Evolutionary conservation across 2,113 vertebrate species (phyloP).

Genomic region (Circaetus cinerascens): DNA sequence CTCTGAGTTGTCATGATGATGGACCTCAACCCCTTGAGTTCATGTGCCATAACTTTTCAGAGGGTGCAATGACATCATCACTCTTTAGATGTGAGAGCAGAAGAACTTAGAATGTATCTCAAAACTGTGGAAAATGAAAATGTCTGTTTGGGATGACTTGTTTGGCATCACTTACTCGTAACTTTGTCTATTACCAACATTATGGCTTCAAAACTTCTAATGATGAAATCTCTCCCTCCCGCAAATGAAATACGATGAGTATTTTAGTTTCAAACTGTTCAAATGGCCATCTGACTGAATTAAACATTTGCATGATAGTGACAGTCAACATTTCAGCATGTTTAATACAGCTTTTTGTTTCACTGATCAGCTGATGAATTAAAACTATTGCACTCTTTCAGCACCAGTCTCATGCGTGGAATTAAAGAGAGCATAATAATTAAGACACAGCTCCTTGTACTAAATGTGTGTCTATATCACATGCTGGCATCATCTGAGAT

Average conservation of each 20-base stretch:
- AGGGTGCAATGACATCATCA: not conserved
- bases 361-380: conserved; percentile 19
- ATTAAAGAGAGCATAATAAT: not conserved
- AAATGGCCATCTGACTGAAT: not conserved
- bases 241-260: not conserved
- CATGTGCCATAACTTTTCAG: not conserved
- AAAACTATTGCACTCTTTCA: not conserved
- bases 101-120: not conserved
- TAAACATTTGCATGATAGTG: not conserved
- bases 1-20: not conserved
- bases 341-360: not conserved
- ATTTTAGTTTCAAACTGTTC: not conserved
- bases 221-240: not conserved
- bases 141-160: not conserved
- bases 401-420: not conserved
- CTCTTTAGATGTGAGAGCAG: not conserved
- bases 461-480: not conserved
- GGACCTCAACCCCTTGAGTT: not conserved
- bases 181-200: not conserved
- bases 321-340: not conserved
- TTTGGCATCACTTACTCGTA: not conserved
- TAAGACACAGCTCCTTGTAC: not conserved
- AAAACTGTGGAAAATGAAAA: not conserved
- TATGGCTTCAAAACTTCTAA: not conserved
- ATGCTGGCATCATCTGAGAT: not conserved